Base-by-base conservation (phyloP, 2,888 invertebrate genomes). In the Chironomus tentans region DNA sequence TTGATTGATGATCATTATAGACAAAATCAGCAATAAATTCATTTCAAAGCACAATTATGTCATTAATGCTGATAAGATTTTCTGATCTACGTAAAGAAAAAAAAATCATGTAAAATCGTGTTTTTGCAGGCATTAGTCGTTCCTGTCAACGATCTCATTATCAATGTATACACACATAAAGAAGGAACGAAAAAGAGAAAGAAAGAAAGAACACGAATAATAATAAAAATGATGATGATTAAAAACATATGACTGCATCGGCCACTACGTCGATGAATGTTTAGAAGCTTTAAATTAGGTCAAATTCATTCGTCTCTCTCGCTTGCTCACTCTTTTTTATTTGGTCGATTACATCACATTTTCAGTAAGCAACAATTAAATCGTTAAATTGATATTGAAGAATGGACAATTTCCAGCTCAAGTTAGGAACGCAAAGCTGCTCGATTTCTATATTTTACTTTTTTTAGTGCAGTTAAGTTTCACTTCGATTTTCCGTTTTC, bases 401-500 rank as follows among this genome's bases (percentile, higher is more conserved):
- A 71, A 71, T 56, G 18, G 56, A 18, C 22, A 48, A 68, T 38
- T n/a, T 68, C 15, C 21, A 21, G 2, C 3, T 4, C 12, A 65
- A 65, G 18, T 15, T 4, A 62, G 21, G 21, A 65, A 65, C 21
- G 22, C 38, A 38, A 38, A 18, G 56, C 7, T 56, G 3, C n/a
- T 56, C 12, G n/a, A 15, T 56, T 56, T 56, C 56, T 15, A 56
- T 56, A 15, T n/a, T 50, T 5, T 56, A 4, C n/a, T 4, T 7
- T 18, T 7, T 56, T 56, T 56, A n/a, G n/a, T 15, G 56, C 7
- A 15, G 15, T 56, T 18, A 15, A 56, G 70, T 70, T 70, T 70
- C 68, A 38, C 68, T 68, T 68, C 47, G 46, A 46, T 69, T 65
- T 70, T 70, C 22, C 50, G 22, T 50, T 70, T 70, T 70, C 70